Evolutionary conservation across 1,140 invertebrate genomes (phyloP).

Genomic region (Dendroctonus valens): DNA sequence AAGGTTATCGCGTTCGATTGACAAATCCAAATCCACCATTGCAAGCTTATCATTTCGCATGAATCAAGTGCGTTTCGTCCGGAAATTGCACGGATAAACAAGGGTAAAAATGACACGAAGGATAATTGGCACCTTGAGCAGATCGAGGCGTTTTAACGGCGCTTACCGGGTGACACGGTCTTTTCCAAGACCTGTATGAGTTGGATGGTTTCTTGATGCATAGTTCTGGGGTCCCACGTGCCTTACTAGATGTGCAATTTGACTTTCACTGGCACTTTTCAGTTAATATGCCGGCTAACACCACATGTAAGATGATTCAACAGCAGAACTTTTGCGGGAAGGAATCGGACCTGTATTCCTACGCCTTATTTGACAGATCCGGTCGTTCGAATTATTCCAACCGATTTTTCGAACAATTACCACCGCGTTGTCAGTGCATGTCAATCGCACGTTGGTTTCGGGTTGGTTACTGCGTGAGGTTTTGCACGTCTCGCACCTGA

Average conservation of each 20-base stretch:
- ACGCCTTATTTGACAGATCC: constrained; percentile 28
- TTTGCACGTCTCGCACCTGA: not conserved
- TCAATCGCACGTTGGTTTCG: too few species aligned
- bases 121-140: constrained; percentile 34
- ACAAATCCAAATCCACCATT: not conserved
- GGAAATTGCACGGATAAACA: too few species aligned
- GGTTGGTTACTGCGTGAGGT: too few species aligned
- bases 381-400: constrained; percentile 7
- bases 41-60: too few species aligned
- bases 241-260: not conserved
- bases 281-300: constrained; percentile 36
- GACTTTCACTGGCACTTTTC: constrained; percentile 11
- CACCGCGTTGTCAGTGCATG: too few species aligned
- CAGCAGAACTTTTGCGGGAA: constrained; percentile 34
- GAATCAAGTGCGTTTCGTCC: not conserved
- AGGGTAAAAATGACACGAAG: constrained; percentile 31
- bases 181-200: constrained; percentile 89
- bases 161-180: constrained; percentile 92
- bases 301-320: constrained; percentile 42
- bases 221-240: constrained; percentile 46
- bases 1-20: constrained; percentile 28
- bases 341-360: constrained; percentile 28
- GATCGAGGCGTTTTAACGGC: constrained; percentile 25
- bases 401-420: not conserved
- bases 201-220: constrained; percentile 68